Base-by-base conservation (phyloP, 2,888 invertebrate genomes). In the Odontomyia ornata region DNA sequence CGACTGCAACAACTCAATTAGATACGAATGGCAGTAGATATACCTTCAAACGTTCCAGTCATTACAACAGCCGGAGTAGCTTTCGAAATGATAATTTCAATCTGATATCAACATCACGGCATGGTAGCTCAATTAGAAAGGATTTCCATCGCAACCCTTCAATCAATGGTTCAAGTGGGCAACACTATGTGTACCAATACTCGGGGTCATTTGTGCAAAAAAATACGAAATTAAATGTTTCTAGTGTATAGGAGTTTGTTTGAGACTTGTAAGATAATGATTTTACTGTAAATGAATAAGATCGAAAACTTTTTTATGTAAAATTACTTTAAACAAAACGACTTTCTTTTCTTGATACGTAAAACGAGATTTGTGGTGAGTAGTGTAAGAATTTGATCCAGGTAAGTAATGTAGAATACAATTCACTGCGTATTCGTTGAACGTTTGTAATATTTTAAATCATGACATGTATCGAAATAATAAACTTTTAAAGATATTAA, bases 1-100 rank as follows among this genome's bases (percentile, higher is more conserved):
- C 85, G 80, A 86, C 86, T 21, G 86, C 85, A 13, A 85, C 87
- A n/a, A 86, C 87, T 11, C 87, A 85, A 79, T 82, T 87, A 75
- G 86, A 86, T 77, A 82, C 81, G 15, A 83, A 82, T 76, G 83
- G 83, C 3, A 56, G 73, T 73, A 81, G 87, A 1, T 84, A 84
- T 72, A 81, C 84, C 21, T 79, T 79, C 46, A 77, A 73, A 62
- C 76, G 73, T 46, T 76, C 77, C 23, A 30, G 23, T 15, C 67
- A 75, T 52, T 79, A 77, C 47, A 43, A 46, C 65, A 73, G 75
- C 23, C 25, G 56, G 13, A 67, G 18, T n/a, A 79, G 78, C 36
- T 67, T 77, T 36, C 78, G 79, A 11, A 69, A 76, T 11, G 77
- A 78, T 47, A 65, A 79, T 43, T 76, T 78, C 64, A 69, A 71